Evolutionary conservation across 2,113 vertebrate species (phyloP).

Genomic region (Isichthys henryi): DNA sequence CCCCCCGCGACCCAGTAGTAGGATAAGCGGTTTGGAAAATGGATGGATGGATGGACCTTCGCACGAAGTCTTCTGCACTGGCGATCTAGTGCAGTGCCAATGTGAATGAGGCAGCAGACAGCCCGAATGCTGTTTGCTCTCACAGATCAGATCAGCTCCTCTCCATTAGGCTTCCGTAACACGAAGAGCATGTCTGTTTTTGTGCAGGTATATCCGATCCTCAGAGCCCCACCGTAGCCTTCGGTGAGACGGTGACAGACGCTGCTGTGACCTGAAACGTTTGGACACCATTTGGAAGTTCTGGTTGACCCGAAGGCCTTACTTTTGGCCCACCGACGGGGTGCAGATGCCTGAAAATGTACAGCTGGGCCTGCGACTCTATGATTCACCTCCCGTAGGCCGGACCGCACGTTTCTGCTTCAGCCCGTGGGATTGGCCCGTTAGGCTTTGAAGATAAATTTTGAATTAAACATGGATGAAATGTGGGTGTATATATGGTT

Average conservation of each 20-base stretch:
- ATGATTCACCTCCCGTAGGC: neutral
- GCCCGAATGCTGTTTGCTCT: neutral
- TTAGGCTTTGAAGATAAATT: neutral
- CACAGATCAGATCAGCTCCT: neutral
- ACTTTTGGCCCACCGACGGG: neutral
- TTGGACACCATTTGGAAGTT: neutral
- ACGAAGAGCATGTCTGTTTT: neutral
- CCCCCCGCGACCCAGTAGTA: too few relatives aligned
- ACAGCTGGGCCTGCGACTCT: neutral
- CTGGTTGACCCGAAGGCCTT: neutral
- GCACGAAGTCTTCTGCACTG: neutral
- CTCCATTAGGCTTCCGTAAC: neutral
- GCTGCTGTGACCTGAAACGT: neutral
- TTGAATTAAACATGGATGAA: constrained; percentile 8
- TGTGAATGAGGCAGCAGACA: neutral
- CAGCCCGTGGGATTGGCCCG: neutral
- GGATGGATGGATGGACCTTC: too few relatives aligned
- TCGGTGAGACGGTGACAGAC: neutral
- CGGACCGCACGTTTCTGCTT: neutral
- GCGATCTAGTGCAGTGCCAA: neutral
- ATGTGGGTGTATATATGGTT: neutral
- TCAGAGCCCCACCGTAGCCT: neutral
- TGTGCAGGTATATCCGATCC: neutral
- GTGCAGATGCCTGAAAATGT: neutral
- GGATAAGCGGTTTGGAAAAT: too few relatives aligned